Evolutionary conservation across 1,140 invertebrate species (phyloP).

Genomic region (Drosophila sproati): DNA sequence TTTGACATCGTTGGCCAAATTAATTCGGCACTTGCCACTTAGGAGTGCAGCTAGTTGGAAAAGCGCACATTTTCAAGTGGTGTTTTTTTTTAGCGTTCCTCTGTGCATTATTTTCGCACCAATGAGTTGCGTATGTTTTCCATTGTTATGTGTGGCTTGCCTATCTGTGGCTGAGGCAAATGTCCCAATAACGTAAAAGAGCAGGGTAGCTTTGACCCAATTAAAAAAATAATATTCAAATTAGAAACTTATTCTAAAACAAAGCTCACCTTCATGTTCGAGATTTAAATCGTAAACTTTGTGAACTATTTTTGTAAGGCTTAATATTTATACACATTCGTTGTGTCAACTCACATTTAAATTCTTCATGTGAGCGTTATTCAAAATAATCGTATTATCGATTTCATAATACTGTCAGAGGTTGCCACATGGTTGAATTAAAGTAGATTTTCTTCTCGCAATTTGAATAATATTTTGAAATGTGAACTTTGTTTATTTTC

Average conservation of each 20-base stretch:
- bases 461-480: no score
- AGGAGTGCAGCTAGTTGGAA: slow-evolving; percentile 63
- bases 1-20: slow-evolving; percentile 24
- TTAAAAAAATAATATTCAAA: slow-evolving; percentile 16
- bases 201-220: slow-evolving; percentile 1
- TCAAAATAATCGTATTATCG: not conserved
- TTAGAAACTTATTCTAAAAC: not conserved
- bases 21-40: slow-evolving; percentile 42
- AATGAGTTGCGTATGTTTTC: slow-evolving; percentile 42
- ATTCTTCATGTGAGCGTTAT: no score
- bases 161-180: not conserved
- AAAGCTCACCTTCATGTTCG: not conserved
- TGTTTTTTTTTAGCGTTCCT: slow-evolving; percentile 5
- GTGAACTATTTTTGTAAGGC: no score
- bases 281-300: not conserved
- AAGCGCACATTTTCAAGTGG: slow-evolving; percentile 64
- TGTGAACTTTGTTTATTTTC: no score
- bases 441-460: no score
- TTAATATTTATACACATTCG: no score
- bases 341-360: no score
- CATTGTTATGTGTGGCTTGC: slow-evolving; percentile 1
- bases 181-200: not conserved
- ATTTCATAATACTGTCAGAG: not conserved
- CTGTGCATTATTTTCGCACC: slow-evolving; percentile 59
- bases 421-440: not conserved